Conservation (phyloP, 2,113 vertebrate species). For the Murina feae region DNA sequence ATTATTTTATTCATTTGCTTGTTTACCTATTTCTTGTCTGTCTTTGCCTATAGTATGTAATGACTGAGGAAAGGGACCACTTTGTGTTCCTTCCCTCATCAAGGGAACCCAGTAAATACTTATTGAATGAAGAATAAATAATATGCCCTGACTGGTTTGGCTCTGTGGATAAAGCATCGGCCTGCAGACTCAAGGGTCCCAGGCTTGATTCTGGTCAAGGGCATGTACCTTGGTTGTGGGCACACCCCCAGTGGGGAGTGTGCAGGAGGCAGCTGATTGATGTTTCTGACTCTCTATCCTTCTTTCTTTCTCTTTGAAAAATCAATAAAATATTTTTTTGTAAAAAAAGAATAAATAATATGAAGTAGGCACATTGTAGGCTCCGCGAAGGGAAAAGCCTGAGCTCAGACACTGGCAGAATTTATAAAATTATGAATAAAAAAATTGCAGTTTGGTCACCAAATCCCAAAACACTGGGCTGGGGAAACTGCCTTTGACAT, state of each 20-base stretch:
- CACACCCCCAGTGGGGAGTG: no score
- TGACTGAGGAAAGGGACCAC: background rate
- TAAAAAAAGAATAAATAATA: background rate
- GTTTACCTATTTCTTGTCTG: background rate
- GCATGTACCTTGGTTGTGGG: no score
- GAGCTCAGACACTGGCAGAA: background rate
- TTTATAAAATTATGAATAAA: background rate
- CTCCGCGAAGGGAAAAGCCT: background rate
- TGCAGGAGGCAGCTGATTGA: no score
- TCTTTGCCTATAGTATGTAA: background rate
- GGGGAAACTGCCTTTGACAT: background rate
- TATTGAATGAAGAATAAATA: background rate
- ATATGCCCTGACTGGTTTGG: no score
- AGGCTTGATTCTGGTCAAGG: no score
- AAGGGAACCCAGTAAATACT: background rate
- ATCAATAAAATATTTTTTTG: no score
- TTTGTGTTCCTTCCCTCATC: background rate
- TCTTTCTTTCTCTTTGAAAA: no score
- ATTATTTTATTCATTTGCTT: conserved; percentile 13
- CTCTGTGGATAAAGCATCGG: no score
- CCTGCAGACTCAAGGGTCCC: no score
- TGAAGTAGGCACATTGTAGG: background rate
- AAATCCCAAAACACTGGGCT: background rate
- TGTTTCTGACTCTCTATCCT: no score
- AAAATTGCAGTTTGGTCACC: background rate